Conservation (phyloP, 2,113 vertebrate genomes). For the Acrocephalus kingi region DNA sequence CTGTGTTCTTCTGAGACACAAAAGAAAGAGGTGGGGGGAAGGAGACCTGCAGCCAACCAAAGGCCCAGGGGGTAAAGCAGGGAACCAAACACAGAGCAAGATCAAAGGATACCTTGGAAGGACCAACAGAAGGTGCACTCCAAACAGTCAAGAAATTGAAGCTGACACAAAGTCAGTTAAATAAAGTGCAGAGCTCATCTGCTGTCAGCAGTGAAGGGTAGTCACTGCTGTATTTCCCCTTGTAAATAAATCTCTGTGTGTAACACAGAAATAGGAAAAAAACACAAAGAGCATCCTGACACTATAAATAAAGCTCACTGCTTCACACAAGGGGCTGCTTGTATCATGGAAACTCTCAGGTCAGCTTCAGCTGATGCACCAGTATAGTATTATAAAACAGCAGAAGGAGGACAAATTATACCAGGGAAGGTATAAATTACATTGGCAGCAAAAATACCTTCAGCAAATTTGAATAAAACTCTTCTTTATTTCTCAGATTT, state of each 20-base stretch:
- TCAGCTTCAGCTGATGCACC: background rate
- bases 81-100: constrained; percentile 15
- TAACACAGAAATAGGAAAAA: constrained; percentile 63
- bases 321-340: constrained; percentile 23
- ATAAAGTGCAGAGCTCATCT: constrained; percentile 58
- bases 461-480: background rate
- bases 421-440: background rate
- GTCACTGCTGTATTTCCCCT: constrained; percentile 22
- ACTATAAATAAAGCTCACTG: constrained; percentile 72
- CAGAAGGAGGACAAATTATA: background rate
- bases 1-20: background rate
- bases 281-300: constrained; percentile 68
- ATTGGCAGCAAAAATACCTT: background rate
- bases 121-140: constrained; percentile 47
- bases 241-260: constrained; percentile 62
- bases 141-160: constrained; percentile 65
- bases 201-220: background rate
- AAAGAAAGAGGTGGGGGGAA: background rate
- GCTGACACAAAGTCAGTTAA: constrained; percentile 71
- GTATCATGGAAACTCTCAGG: constrained; percentile 32
- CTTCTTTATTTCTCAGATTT: background rate
- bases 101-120: constrained; percentile 61
- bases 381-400: background rate
- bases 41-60: background rate
- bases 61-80: constrained; percentile 24